These are phyloP conservation scores for Lagopus muta DNA, from an alignment of 2,113 vertebrate genomes.

Conservation along the genomic window DNA sequence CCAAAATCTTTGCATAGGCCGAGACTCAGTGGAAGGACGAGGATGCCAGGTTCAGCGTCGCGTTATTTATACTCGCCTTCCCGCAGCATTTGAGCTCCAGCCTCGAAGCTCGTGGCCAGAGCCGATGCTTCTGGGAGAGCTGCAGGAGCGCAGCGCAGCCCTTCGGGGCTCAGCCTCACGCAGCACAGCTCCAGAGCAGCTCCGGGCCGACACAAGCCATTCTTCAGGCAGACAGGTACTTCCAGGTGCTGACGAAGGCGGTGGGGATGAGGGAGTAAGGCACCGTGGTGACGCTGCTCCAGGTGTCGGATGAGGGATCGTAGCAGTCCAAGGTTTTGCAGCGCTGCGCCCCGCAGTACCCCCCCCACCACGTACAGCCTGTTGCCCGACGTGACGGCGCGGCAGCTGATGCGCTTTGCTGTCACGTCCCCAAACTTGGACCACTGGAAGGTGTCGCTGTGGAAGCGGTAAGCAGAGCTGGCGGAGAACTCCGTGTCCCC, in stretches of 20 bases:
- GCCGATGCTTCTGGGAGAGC: not conserved
- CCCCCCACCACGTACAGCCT: slow-evolving; percentile 87
- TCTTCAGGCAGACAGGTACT: slow-evolving; percentile 78
- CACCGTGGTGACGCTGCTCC: slow-evolving; percentile 84
- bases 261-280: slow-evolving; percentile 85
- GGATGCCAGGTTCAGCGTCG: not conserved
- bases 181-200: not conserved
- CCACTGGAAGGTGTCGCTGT: slow-evolving; percentile 86
- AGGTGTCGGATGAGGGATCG: slow-evolving; percentile 80
- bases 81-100: not conserved
- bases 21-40: not conserved
- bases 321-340: slow-evolving; percentile 87
- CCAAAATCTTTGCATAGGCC: slow-evolving; percentile 10
- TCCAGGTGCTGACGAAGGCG: slow-evolving; percentile 87
- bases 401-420: slow-evolving; percentile 86
- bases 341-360: slow-evolving; percentile 85
- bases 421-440: slow-evolving; percentile 85
- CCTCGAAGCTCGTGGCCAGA: not conserved
- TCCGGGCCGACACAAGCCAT: not conserved
- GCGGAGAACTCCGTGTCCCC: slow-evolving; percentile 86
- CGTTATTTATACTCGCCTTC: not conserved
- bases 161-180: not conserved
- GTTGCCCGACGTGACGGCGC: slow-evolving; percentile 83
- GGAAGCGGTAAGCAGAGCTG: slow-evolving; percentile 86
- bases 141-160: accelerated